Evolutionary conservation across 2,797 vertebrate genomes (phyloP).

Genomic region (Carapus acus): DNA sequence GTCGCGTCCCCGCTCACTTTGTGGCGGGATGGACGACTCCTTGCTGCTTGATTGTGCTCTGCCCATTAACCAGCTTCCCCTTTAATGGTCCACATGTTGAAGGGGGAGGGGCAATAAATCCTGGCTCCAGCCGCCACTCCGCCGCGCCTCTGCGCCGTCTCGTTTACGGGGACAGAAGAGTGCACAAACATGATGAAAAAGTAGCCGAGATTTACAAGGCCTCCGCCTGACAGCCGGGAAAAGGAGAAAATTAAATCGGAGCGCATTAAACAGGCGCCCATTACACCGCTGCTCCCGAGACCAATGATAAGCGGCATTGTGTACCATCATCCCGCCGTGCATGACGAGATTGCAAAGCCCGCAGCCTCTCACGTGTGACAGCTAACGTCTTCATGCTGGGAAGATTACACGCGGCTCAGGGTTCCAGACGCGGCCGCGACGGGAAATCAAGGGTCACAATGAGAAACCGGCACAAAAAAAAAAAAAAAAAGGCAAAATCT

Average conservation of each 20-base stretch:
- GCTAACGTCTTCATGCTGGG: conserved; percentile 50
- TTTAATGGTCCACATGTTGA: conserved; percentile 73
- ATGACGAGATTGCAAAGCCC: conserved; percentile 64
- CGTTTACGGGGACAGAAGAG: conserved; percentile 72
- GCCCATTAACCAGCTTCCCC: conserved; percentile 73
- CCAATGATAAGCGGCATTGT: conserved; percentile 72
- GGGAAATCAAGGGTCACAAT: too few species aligned
- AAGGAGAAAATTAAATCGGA: conserved; percentile 79
- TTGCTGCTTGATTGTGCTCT: conserved; percentile 70
- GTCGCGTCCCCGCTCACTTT: too few species aligned
- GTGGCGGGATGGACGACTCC: conserved; percentile 52
- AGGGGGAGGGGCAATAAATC: conserved; percentile 74
- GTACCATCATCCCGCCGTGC: conserved; percentile 51
- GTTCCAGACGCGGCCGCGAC: neutral
- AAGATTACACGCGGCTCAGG: conserved; percentile 36
- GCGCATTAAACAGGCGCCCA: conserved; percentile 74
- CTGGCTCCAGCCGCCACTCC: conserved; percentile 56
- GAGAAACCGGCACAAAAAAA: too few species aligned
- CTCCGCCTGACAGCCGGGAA: conserved; percentile 71
- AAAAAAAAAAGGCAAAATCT: conserved; percentile 15
- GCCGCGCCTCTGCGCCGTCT: conserved; percentile 58
- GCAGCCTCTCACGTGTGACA: conserved; percentile 51
- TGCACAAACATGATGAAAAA: conserved; percentile 80
- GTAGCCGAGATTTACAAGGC: conserved; percentile 81
- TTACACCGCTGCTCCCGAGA: conserved; percentile 68